phyloP scores from a whole-genome alignment of 64 coral and sea anemone genomes.

The Dendronephthya gigantea region DNA sequence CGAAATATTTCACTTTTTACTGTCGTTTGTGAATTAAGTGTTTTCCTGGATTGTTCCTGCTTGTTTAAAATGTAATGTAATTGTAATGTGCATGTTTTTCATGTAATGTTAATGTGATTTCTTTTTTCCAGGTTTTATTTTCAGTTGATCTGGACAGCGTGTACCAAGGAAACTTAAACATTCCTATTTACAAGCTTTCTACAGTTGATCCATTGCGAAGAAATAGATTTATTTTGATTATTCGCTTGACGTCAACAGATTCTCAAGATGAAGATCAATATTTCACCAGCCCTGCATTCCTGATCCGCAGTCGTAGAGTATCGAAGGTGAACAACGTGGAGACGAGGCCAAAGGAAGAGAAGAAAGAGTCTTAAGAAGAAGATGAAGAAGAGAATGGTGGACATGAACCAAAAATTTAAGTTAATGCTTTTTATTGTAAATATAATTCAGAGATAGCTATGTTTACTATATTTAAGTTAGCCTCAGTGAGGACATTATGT shows the following conservation, averaged over 20 bases:
- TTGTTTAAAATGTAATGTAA: too few relatives aligned
- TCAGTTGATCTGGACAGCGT: neutral
- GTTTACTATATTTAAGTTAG: too few relatives aligned
- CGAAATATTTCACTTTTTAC: too few relatives aligned
- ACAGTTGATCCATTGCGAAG: conserved; percentile 6
- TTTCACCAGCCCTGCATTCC: neutral
- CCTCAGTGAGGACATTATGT: too few relatives aligned
- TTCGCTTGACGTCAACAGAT: neutral
- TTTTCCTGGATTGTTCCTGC: too few relatives aligned
- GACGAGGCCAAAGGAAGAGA: neutral
- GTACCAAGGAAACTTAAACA: neutral
- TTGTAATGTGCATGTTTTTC: neutral
- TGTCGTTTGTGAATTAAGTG: too few relatives aligned
- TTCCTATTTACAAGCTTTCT: neutral
- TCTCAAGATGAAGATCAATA: neutral
- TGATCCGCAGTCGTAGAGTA: neutral
- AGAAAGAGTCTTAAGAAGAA: neutral
- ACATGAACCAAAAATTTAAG: too few relatives aligned
- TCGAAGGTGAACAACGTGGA: neutral
- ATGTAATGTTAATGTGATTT: neutral
- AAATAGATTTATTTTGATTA: neutral
- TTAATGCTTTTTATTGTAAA: too few relatives aligned
- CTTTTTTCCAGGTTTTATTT: neutral
- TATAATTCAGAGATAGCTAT: too few relatives aligned
- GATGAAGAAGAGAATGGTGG: too few relatives aligned